Conservation (phyloP, 1,140 invertebrate species). For the Sipha flava region DNA sequence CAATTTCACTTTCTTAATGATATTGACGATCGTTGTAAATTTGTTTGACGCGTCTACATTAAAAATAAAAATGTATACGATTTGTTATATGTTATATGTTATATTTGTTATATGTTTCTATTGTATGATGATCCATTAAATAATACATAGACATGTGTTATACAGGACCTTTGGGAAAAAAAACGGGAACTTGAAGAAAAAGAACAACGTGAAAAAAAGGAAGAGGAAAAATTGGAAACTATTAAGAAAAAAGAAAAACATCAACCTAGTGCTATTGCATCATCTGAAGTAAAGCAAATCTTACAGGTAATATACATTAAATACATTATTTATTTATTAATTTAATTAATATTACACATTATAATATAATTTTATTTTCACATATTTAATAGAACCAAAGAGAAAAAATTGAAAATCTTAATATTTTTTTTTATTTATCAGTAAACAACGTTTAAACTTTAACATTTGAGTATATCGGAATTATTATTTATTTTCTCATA, state of each 20-base stretch:
- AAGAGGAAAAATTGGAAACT: slow-evolving; percentile 70
- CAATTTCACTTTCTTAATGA: background rate
- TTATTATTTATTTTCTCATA: too few species aligned
- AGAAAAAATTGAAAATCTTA: too few species aligned
- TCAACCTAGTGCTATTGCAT: slow-evolving; percentile 89
- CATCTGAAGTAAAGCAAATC: slow-evolving; percentile 90
- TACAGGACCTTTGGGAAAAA: slow-evolving; percentile 70
- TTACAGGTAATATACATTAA: slow-evolving; percentile 63
- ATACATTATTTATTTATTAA: too few species aligned
- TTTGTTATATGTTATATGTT: background rate
- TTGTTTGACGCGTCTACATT: background rate
- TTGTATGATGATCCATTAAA: background rate
- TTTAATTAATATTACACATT: too few species aligned
- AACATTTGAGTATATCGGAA: too few species aligned
- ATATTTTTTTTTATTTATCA: too few species aligned
- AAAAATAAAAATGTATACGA: background rate
- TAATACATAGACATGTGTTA: slow-evolving; percentile 38
- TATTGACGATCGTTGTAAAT: background rate
- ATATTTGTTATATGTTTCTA: too few species aligned
- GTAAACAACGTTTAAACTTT: too few species aligned
- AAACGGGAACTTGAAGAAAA: slow-evolving; percentile 54
- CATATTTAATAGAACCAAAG: too few species aligned
- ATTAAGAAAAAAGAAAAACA: slow-evolving; percentile 86
- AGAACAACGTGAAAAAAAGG: slow-evolving; percentile 59
- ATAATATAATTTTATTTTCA: too few species aligned